A percentile compares a stretch with the other conserved stretches of the same genome.
These are phyloP conservation scores for Eupithecia vulgata DNA, from an alignment of 2,888 invertebrate species.

Conservation along the genomic window DNA sequence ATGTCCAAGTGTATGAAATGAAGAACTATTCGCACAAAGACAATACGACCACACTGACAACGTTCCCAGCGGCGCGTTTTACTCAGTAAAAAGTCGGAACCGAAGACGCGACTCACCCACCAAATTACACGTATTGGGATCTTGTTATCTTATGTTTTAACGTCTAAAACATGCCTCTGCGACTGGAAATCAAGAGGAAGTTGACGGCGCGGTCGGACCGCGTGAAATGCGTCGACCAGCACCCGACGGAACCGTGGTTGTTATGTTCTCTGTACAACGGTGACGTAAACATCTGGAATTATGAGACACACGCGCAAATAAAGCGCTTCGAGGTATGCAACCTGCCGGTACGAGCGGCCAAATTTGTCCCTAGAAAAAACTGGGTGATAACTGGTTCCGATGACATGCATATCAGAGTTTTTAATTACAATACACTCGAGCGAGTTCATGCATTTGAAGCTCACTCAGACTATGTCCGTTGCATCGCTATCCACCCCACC, in stretches of 20 bases:
- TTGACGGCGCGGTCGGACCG: slow-evolving; percentile 98
- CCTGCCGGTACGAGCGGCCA: slow-evolving; percentile 96
- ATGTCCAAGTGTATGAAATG: slow-evolving; percentile 38
- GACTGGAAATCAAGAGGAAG: slow-evolving; percentile 99
- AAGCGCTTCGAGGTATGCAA: slow-evolving; percentile 96
- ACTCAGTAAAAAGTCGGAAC: slow-evolving; percentile 26
- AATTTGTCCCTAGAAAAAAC: slow-evolving; percentile 98
- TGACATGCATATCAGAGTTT: slow-evolving; percentile 97
- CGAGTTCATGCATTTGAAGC: slow-evolving; percentile 98
- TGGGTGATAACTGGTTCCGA: slow-evolving; percentile 99
- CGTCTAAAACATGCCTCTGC: slow-evolving; percentile 83
- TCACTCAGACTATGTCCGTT: slow-evolving; percentile 98
- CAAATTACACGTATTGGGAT: slow-evolving; percentile 40
- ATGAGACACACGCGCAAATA: slow-evolving; percentile 96
- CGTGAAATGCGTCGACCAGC: slow-evolving; percentile 98
- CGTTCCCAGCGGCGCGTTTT: slow-evolving; percentile 31
- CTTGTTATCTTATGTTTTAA: slow-evolving; percentile 76
- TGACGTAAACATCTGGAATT: slow-evolving; percentile 99
- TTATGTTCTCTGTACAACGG: slow-evolving; percentile 99
- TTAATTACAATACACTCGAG: slow-evolving; percentile 99
- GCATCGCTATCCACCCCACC: slow-evolving; percentile 98
- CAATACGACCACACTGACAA: slow-evolving; percentile 22
- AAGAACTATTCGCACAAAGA: slow-evolving; percentile 34
- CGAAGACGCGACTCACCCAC: slow-evolving; percentile 28
- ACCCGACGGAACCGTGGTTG: slow-evolving; percentile 99